Percentiles rank a stretch among this genome's conserved stretches.
These are phyloP conservation scores for Ceriagrion tenellum DNA, from an alignment of 2,888 invertebrate genomes.

Conservation along the genomic window DNA sequence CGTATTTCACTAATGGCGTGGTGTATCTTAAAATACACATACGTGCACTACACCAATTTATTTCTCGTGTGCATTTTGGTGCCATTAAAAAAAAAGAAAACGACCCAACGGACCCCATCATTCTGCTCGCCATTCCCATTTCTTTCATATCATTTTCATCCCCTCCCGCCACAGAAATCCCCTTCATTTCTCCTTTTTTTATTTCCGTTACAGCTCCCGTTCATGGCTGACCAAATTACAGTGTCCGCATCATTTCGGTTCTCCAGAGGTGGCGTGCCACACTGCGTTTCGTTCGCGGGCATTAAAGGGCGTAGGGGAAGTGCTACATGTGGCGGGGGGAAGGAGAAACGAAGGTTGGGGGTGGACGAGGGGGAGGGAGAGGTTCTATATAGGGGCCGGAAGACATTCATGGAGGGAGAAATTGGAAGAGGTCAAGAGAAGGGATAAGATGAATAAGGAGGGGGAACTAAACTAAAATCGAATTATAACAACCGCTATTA, in stretches of 20 bases:
- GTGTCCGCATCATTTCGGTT: conserved; percentile 8
- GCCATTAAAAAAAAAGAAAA: neutral
- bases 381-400: neutral
- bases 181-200: conserved; percentile 14
- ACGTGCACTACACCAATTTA: neutral
- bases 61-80: neutral
- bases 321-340: neutral
- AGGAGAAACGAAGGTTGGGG: neutral
- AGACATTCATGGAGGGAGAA: neutral
- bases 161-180: neutral
- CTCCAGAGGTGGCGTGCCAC: conserved; percentile 18
- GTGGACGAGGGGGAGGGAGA: neutral
- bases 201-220: conserved; percentile 4
- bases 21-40: neutral
- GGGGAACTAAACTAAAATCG: no score
- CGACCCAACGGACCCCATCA: neutral
- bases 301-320: neutral
- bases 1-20: no score
- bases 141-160: neutral
- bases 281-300: neutral
- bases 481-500: no score
- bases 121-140: no score
- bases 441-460: no score
- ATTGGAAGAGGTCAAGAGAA: neutral
- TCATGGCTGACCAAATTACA: conserved; percentile 53